Evolutionary conservation across 2,113 vertebrate species (phyloP).

Genomic region (Channa argus): DNA sequence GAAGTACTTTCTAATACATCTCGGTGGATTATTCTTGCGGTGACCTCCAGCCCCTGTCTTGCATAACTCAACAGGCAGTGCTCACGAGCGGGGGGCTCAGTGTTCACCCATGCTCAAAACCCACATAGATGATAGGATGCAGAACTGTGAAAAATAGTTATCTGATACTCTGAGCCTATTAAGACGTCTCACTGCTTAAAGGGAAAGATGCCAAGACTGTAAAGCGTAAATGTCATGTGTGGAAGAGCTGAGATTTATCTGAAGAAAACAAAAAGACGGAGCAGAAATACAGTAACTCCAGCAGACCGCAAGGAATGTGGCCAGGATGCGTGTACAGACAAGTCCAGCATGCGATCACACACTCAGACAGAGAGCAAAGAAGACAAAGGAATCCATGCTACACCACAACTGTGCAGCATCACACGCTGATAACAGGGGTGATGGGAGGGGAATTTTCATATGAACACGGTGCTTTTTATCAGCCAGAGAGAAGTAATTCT

Average conservation of each 20-base stretch:
- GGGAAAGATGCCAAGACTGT: conserved; percentile 1
- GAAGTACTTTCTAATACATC: conserved; percentile 45
- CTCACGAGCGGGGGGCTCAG: neutral
- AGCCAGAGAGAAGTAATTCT: neutral
- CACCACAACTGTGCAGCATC: conserved; percentile 29
- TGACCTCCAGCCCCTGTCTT: conserved; percentile 43
- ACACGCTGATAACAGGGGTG: conserved; percentile 27
- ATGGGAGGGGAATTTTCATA: conserved; percentile 32
- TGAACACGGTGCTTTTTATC: conserved; percentile 16
- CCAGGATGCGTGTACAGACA: conserved; percentile 68
- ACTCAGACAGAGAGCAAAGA: neutral
- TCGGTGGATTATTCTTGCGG: conserved; percentile 33
- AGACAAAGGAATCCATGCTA: conserved; percentile 58
- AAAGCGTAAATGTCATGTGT: conserved; percentile 33
- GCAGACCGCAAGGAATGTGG: conserved; percentile 77
- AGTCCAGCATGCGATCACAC: conserved; percentile 56
- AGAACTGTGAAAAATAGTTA: neutral
- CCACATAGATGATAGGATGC: neutral
- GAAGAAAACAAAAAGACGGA: conserved; percentile 38
- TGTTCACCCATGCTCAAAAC: conserved; percentile 1
- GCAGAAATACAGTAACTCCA: conserved; percentile 69
- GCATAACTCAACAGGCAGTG: conserved; percentile 34
- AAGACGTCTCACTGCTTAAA: neutral
- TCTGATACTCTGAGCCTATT: no score
- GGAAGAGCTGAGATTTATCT: conserved; percentile 46